Percentiles rank a stretch among this genome's conserved stretches.
Evolutionary conservation across 2,888 invertebrate species (phyloP).

Genomic region (Physocephala rufipes): DNA sequence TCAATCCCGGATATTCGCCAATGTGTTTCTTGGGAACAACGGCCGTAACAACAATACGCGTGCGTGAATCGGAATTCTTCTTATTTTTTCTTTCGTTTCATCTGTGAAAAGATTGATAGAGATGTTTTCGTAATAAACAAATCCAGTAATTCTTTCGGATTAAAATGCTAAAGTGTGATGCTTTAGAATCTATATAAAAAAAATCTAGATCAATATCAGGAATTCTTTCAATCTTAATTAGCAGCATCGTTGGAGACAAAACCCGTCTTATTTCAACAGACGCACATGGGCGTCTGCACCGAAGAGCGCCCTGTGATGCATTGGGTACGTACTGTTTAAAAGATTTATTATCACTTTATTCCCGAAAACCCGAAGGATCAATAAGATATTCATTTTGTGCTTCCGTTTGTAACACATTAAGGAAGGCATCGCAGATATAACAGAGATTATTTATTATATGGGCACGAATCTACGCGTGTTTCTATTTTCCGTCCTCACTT

Average conservation of each 20-base stretch:
- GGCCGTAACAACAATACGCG: not conserved
- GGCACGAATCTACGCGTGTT: too few species aligned
- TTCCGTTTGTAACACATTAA: too few species aligned
- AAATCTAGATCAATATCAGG: not conserved
- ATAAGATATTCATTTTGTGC: too few species aligned
- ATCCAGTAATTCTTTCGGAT: slow-evolving; percentile 11
- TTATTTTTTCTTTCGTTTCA: too few species aligned
- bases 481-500: too few species aligned
- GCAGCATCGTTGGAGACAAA: slow-evolving; percentile 64
- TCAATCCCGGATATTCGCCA: not conserved
- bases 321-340: slow-evolving; percentile 76
- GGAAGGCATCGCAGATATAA: too few species aligned
- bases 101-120: not conserved
- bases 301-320: slow-evolving; percentile 88
- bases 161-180: slow-evolving; percentile 3
- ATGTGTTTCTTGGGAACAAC: not conserved
- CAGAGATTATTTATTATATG: too few species aligned
- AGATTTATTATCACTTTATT: too few species aligned
- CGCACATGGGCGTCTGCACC: slow-evolving; percentile 93
- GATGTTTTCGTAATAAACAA: not conserved
- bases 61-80: not conserved
- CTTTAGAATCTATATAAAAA: not conserved
- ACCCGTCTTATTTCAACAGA: slow-evolving; percentile 65
- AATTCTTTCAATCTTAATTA: slow-evolving; percentile 5
- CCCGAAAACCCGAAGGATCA: too few species aligned